phyloP scores from a whole-genome alignment of 2,113 vertebrate species.

The Cryptomyrus ogoouensis region DNA sequence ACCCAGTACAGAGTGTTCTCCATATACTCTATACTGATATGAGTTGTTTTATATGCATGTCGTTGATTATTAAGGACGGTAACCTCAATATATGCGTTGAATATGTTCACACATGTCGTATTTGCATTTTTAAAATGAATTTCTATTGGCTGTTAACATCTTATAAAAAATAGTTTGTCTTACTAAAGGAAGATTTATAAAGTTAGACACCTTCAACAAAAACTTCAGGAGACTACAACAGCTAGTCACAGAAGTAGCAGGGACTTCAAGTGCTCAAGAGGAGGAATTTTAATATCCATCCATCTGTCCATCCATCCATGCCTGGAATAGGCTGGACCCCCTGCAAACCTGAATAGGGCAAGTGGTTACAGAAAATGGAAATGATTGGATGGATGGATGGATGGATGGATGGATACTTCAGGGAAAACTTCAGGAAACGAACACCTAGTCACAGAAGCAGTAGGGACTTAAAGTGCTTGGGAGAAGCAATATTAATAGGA shows the following conservation, averaged over 20 bases:
- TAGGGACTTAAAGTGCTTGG: too few relatives aligned
- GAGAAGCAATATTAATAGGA: not conserved
- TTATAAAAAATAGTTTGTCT: not conserved
- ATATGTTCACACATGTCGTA: not conserved
- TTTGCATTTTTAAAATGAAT: not conserved
- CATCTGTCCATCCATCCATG: too few relatives aligned
- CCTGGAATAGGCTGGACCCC: too few relatives aligned
- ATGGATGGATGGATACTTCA: not conserved
- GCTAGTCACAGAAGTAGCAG: not conserved
- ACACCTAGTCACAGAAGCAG: not conserved
- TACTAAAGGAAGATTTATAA: not conserved
- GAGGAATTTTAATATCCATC: too few relatives aligned
- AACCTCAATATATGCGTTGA: not conserved
- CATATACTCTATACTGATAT: not conserved
- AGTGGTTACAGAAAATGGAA: too few relatives aligned
- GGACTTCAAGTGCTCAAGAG: too few relatives aligned
- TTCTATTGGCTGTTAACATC: not conserved
- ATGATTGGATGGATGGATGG: too few relatives aligned
- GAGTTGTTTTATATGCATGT: not conserved
- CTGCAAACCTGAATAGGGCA: too few relatives aligned
- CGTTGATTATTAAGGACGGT: not conserved
- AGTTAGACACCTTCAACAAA: not conserved
- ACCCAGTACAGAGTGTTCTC: not conserved
- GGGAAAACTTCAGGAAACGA: not conserved
- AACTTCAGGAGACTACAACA: not conserved